phyloP scores from a whole-genome alignment of 2,797 vertebrate species.

The Gymnothorax javanicus region DNA sequence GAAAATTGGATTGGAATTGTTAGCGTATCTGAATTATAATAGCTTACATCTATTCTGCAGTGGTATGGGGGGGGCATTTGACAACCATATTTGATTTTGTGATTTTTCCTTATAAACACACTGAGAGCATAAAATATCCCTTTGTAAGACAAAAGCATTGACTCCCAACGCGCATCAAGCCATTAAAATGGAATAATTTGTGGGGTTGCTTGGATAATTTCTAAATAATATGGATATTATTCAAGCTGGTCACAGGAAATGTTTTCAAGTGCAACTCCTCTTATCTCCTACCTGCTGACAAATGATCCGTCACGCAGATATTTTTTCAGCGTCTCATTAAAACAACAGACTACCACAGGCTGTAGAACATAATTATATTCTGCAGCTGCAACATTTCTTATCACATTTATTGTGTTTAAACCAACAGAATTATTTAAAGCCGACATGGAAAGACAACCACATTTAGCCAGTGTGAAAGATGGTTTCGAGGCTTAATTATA shows the following conservation, averaged over 20 bases:
- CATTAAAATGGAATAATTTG: not conserved
- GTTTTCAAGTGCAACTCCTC: conserved; percentile 8
- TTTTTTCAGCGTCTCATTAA: conserved; percentile 23
- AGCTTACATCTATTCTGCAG: not conserved
- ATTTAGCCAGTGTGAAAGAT: conserved; percentile 17
- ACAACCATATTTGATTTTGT: not conserved
- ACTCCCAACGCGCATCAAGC: not conserved
- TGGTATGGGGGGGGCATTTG: not conserved
- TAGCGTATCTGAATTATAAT: conserved; percentile 13
- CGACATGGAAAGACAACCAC: conserved; percentile 11
- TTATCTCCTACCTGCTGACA: conserved; percentile 29
- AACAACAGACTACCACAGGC: conserved; percentile 25
- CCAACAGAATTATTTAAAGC: conserved; percentile 30
- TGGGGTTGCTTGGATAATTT: not conserved
- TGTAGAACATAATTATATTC: conserved; percentile 28
- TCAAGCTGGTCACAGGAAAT: not conserved
- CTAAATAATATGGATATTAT: not conserved
- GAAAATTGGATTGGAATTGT: conserved; percentile 7
- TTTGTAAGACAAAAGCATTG: not conserved
- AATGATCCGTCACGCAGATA: conserved; percentile 11
- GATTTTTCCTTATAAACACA: not conserved
- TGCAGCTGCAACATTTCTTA: conserved; percentile 18
- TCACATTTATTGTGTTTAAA: conserved; percentile 36
- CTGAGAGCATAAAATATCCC: not conserved
- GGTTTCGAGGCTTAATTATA: conserved; percentile 13